These are phyloP conservation scores for Trogon melanurus DNA, from an alignment of 2,113 vertebrate genomes.

Conservation along the genomic window DNA sequence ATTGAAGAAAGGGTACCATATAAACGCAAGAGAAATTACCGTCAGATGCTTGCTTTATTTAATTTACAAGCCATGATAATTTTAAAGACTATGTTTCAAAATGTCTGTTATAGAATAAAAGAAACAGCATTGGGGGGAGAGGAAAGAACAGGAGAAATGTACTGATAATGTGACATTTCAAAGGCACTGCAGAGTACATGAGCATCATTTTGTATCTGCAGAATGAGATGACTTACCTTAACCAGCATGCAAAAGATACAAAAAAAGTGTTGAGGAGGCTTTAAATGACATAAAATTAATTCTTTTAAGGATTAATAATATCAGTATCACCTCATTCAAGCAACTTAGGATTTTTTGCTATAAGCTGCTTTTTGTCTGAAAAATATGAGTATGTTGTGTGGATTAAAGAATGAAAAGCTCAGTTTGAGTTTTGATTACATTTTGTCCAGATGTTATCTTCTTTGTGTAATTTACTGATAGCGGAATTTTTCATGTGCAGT, in stretches of 20 bases:
- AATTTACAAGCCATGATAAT: background rate
- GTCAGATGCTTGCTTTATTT: background rate
- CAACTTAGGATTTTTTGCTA: background rate
- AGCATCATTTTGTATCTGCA: background rate
- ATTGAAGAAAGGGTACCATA: background rate
- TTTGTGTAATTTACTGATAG: background rate
- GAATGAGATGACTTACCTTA: background rate
- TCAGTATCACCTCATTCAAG: background rate
- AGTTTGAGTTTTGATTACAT: background rate
- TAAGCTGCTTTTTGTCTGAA: background rate
- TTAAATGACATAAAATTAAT: background rate
- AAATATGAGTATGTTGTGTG: background rate
- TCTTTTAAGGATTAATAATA: background rate
- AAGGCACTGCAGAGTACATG: background rate
- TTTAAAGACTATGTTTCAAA: background rate
- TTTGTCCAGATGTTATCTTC: background rate
- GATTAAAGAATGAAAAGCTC: background rate
- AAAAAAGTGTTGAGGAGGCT: background rate
- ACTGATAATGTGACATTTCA: background rate
- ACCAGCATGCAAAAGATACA: background rate
- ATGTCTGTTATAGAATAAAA: background rate
- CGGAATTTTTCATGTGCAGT: background rate
- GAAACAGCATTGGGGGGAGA: fast-evolving
- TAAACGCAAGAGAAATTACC: background rate
- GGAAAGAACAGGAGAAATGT: background rate